A percentile compares a stretch with the other conserved stretches of the same genome.
Conservation (phyloP, 2,888 invertebrate species). For the Falcaria lacertinaria region DNA sequence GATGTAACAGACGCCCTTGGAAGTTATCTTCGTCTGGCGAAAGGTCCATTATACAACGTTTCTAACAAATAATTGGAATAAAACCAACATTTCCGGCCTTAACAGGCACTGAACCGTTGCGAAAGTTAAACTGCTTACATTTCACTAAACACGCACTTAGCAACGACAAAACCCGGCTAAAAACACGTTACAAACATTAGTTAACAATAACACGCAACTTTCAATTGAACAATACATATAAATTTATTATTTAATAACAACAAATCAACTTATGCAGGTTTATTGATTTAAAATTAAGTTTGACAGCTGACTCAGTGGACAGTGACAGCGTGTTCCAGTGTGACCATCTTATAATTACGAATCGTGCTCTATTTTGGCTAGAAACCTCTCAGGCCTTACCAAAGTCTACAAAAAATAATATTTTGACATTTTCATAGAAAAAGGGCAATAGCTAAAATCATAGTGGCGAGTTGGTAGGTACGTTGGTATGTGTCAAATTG, state of each 20-base stretch:
- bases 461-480: too few species aligned
- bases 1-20: conserved; percentile 87
- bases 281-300: conserved; percentile 19
- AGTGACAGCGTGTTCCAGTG: too few species aligned
- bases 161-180: background rate
- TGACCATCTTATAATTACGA: too few species aligned
- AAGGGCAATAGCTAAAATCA: too few species aligned
- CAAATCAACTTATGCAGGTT: background rate
- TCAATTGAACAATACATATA: conserved; percentile 3
- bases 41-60: conserved; percentile 75
- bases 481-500: too few species aligned
- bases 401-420: too few species aligned
- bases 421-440: too few species aligned
- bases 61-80: conserved; percentile 30
- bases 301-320: conserved; percentile 14
- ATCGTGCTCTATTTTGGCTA: too few species aligned
- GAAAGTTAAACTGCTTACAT: conserved; percentile 16
- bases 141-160: conserved; percentile 9
- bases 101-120: conserved; percentile 59
- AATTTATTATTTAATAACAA: background rate
- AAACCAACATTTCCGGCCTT: conserved; percentile 50
- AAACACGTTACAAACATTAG: background rate
- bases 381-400: too few species aligned
- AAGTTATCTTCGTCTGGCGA: conserved; percentile 91
- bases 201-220: conserved; percentile 6